Conservation (phyloP, 2,797 vertebrate species). For the Anguilla obscura region DNA sequence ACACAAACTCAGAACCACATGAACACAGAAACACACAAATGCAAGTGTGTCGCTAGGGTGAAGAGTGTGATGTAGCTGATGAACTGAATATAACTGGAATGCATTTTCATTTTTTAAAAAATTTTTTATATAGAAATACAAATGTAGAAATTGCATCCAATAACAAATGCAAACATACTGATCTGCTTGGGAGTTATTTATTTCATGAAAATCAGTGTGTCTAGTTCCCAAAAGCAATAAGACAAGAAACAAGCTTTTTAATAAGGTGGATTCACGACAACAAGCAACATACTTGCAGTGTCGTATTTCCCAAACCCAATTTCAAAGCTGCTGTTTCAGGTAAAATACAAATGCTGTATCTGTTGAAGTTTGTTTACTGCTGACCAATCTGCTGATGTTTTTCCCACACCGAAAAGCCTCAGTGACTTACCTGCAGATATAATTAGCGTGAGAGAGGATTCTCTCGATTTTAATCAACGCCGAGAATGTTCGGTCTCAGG, state of each 20-base stretch:
- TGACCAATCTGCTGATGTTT: neutral
- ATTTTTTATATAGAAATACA: neutral
- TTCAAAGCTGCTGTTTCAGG: neutral
- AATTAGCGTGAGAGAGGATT: neutral
- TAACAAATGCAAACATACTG: neutral
- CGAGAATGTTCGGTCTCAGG: neutral
- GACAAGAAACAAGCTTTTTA: neutral
- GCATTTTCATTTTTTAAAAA: too few relatives aligned
- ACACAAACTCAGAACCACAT: too few relatives aligned
- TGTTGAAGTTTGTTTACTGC: neutral
- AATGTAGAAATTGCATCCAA: constrained; percentile 1
- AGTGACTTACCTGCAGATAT: neutral
- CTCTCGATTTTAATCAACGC: neutral
- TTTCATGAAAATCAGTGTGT: neutral
- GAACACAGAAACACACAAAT: too few relatives aligned
- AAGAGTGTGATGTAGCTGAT: too few relatives aligned
- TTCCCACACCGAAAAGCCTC: neutral
- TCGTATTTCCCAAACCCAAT: neutral
- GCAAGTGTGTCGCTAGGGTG: too few relatives aligned
- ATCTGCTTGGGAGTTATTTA: neutral
- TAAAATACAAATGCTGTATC: neutral
- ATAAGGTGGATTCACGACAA: neutral
- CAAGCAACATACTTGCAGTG: neutral
- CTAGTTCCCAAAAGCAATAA: neutral
- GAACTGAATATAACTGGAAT: too few relatives aligned